Conservation (phyloP, 2,797 vertebrate species). For the Ctenopoma multispine region DNA sequence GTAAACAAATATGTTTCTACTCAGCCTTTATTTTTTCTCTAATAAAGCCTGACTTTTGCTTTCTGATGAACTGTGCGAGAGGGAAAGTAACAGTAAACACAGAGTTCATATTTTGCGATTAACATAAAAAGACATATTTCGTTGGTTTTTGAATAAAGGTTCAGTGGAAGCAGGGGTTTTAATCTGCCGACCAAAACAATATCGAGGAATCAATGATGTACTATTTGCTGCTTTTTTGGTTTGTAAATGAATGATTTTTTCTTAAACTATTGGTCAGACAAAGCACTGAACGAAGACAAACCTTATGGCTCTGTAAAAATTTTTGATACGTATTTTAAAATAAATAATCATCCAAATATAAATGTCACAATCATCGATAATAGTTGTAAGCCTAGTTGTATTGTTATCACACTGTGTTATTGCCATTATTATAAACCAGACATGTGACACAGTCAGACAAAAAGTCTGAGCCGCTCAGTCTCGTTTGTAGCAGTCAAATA, state of each 20-base stretch:
- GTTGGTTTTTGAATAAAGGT: background rate
- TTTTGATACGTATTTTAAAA: background rate
- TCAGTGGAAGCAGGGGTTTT: too few relatives aligned
- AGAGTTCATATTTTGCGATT: constrained; percentile 3
- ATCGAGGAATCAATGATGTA: background rate
- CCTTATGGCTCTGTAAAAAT: too few relatives aligned
- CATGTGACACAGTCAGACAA: background rate
- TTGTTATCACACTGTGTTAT: background rate
- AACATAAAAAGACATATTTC: background rate
- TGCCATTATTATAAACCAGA: constrained; percentile 9
- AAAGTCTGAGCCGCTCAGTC: constrained; percentile 18
- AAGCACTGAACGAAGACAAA: too few relatives aligned
- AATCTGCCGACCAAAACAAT: background rate
- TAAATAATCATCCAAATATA: background rate
- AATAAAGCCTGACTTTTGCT: background rate
- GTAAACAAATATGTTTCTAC: background rate
- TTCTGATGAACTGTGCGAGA: background rate
- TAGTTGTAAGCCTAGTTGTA: background rate
- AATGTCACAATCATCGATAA: background rate
- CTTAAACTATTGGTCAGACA: too few relatives aligned
- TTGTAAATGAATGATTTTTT: background rate
- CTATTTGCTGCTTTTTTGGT: background rate
- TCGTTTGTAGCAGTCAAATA: constrained; percentile 21
- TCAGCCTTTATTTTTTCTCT: background rate
- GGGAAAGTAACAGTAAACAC: constrained; percentile 1